phyloP scores from a whole-genome alignment of 2,113 vertebrate species.

The Triplophysa siluroides region DNA sequence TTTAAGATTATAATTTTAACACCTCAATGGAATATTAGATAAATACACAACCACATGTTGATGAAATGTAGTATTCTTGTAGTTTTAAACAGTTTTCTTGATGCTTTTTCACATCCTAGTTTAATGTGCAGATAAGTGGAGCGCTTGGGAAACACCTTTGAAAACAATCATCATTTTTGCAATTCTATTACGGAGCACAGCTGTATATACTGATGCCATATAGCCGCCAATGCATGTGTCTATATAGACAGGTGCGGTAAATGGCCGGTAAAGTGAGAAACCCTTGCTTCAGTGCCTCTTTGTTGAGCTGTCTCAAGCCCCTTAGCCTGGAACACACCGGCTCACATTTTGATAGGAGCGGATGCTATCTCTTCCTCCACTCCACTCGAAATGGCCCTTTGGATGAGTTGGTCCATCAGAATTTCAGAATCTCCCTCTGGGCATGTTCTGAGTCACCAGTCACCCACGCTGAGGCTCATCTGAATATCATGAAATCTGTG shows the following conservation, averaged over 20 bases:
- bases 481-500: slow-evolving; percentile 75
- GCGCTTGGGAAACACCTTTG: not conserved
- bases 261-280: slow-evolving; percentile 15
- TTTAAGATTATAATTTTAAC: too few relatives aligned
- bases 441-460: slow-evolving; percentile 69
- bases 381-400: slow-evolving; percentile 51
- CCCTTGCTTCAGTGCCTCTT: slow-evolving; percentile 13
- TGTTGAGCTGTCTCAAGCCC: slow-evolving; percentile 38
- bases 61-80: too few relatives aligned
- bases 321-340: slow-evolving; percentile 30
- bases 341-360: slow-evolving; percentile 34
- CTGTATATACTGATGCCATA: not conserved
- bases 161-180: too few relatives aligned
- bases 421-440: slow-evolving; percentile 68
- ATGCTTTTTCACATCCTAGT: too few relatives aligned
- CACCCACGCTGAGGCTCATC: slow-evolving; percentile 68
- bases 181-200: too few relatives aligned
- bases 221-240: not conserved
- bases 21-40: too few relatives aligned
- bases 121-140: too few relatives aligned
- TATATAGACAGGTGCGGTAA: not conserved
- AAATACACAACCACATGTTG: too few relatives aligned
- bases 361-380: slow-evolving; percentile 28
- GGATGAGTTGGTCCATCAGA: slow-evolving; percentile 70
- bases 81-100: too few relatives aligned